Base-by-base conservation (phyloP, 2,113 vertebrate genomes). In the Ranitomeya imitator region DNA sequence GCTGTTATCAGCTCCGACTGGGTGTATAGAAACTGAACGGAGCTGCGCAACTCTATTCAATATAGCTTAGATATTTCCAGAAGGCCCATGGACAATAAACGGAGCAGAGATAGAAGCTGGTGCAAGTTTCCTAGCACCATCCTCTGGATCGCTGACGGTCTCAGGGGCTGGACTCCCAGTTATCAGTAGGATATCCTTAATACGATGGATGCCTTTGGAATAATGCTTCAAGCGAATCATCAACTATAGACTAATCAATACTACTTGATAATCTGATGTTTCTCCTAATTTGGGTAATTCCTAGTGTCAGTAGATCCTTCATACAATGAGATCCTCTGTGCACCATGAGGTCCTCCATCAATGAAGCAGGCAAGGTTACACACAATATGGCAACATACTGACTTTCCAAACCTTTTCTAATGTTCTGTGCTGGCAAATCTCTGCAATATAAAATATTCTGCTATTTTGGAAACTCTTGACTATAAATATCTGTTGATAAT, bases 401-500 rank as follows among this genome's bases (percentile, higher is more conserved):
- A 21, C n/a, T 15, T 55, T 26, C 54, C 55, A 83, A 83, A 83
- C 71, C 69, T 88, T 65, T 83, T 77, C 18, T 7, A 6, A 23
- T 71, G 0, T 76, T 61, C 16, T 61, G 31, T 57, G 21, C 18
- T 71, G 57, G 65, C 26, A 83, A 57, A 84, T 12, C 7, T 84
- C 21, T 84, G 11, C 15, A 84, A 15, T 79, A 76, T 57, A 89
- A 89, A 88, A 84, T 59, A 77, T 65, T 45, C 67, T 57, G 54
- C 18, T 31, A 52, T 78, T 78, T 78, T 61, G 80, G 71, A 55
- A 45, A 16, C 23, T 69, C 52, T 19, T n/a, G 60, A 89, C 85
- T 79, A 89, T 89, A 89, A 89, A 89, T 85, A 78, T 83, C 26
- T 78, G 23, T 67, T 63, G 9, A 77, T 78, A 79, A 89, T 85